These are phyloP conservation scores for Pluvianellus socialis DNA, from an alignment of 2,113 vertebrate genomes.

Conservation along the genomic window DNA sequence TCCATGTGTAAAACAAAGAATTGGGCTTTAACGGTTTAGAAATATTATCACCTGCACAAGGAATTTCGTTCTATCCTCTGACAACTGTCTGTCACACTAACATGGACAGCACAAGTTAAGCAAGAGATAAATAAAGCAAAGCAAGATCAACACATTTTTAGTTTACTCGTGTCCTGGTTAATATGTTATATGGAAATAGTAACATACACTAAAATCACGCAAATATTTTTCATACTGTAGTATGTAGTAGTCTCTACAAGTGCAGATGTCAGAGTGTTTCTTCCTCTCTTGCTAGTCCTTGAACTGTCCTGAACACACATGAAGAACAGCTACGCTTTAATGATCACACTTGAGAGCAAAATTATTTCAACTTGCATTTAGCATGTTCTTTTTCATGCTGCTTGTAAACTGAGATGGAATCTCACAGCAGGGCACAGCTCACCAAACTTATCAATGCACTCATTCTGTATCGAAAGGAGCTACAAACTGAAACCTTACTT, in stretches of 20 bases:
- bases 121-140: neutral
- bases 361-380: neutral
- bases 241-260: neutral
- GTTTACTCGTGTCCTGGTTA: neutral
- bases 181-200: neutral
- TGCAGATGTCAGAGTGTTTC: neutral
- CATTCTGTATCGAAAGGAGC: neutral
- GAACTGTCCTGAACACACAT: neutral
- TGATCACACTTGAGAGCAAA: neutral
- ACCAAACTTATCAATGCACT: conserved; percentile 1
- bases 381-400: neutral
- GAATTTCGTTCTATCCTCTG: neutral
- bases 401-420: conserved; percentile 35
- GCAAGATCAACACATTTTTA: neutral
- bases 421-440: conserved; percentile 44
- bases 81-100: neutral
- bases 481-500: neutral
- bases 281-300: neutral
- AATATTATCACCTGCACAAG: neutral
- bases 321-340: neutral
- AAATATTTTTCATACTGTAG: neutral
- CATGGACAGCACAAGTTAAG: neutral
- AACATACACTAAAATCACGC: neutral
- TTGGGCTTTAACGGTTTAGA: neutral
- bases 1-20: neutral